A percentile compares a stretch with the other conserved stretches of the same genome.
Conservation (phyloP, 2,888 invertebrate species). For the Lumbricus terrestris region DNA sequence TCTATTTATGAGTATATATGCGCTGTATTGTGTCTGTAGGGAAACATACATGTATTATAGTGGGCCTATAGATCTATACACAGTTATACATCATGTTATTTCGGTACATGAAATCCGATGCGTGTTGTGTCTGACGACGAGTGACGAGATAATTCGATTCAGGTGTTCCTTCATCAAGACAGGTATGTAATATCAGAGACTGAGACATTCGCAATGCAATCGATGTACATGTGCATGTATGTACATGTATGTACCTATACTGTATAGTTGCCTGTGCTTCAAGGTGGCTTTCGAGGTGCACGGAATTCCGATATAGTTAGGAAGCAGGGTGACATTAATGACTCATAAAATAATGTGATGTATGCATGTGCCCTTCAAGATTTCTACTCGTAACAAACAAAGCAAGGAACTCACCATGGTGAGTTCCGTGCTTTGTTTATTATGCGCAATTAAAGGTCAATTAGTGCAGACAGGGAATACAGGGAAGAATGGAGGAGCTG, state of each 20-base stretch:
- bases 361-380: too few species aligned
- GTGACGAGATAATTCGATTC: neutral
- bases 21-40: too few species aligned
- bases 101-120: neutral
- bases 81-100: neutral
- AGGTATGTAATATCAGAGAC: neutral
- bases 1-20: too few species aligned
- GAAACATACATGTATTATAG: too few species aligned
- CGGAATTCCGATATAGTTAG: neutral
- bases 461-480: neutral
- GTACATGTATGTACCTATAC: too few species aligned
- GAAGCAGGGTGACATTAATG: neutral
- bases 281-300: neutral
- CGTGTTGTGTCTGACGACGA: neutral
- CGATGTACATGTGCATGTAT: too few species aligned
- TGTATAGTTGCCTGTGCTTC: neutral
- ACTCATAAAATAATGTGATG: too few species aligned
- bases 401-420: too few species aligned
- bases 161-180: neutral
- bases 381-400: too few species aligned
- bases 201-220: neutral
- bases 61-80: neutral
- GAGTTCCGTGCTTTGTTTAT: neutral
- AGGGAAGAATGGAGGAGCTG: too few species aligned
- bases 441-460: neutral